Evolutionary conservation across 2,888 invertebrate species (phyloP).

Genomic region (Sarcophaga subvicina): DNA sequence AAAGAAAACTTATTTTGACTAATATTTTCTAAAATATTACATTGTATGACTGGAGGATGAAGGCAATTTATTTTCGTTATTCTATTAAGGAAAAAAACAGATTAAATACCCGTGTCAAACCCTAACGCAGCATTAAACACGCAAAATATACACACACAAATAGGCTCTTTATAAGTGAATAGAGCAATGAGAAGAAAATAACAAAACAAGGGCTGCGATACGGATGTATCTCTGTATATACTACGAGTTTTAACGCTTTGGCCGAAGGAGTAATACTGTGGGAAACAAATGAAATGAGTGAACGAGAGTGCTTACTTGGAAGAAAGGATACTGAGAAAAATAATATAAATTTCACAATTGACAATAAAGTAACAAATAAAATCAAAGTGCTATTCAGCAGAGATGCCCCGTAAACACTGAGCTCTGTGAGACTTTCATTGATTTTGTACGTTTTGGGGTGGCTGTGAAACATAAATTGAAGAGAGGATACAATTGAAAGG

Average conservation of each 20-base stretch:
- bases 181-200: background rate
- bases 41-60: too few relatives aligned
- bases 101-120: background rate
- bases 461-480: conserved; percentile 6
- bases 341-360: conserved; percentile 9
- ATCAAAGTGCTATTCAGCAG: conserved; percentile 30
- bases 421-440: conserved; percentile 10
- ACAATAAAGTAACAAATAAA: background rate
- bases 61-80: too few relatives aligned
- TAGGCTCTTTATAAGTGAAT: background rate
- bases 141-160: background rate
- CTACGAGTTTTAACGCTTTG: background rate
- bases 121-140: background rate
- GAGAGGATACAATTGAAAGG: conserved; percentile 23
- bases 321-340: conserved; percentile 6
- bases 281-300: background rate
- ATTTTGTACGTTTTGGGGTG: conserved; percentile 24
- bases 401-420: conserved; percentile 25
- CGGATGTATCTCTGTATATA: background rate
- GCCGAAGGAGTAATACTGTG: conserved; percentile 2
- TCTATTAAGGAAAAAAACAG: too few relatives aligned
- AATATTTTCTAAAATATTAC: too few relatives aligned
- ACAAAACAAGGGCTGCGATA: background rate
- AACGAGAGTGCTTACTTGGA: background rate
- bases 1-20: too few relatives aligned